Conservation (phyloP, 2,888 invertebrate species). For the Acheta domesticus region DNA sequence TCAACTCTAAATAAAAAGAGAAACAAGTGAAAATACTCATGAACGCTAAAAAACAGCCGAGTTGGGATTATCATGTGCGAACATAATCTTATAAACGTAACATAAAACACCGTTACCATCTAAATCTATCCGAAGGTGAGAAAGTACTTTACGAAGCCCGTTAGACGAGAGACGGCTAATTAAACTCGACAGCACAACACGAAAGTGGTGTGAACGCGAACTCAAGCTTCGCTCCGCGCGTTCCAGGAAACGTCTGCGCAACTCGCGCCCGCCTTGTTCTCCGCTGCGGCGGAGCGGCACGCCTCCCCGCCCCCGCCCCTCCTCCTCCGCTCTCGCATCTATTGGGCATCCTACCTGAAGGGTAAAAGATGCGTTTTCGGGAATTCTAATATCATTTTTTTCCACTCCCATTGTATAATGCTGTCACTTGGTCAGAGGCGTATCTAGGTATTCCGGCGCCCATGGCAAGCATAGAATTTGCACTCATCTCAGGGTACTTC, state of each 20-base stretch:
- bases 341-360: too few relatives aligned
- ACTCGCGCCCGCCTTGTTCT: neutral
- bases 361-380: too few relatives aligned
- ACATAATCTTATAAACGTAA: neutral
- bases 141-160: neutral
- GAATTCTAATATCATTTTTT: too few relatives aligned
- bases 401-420: too few relatives aligned
- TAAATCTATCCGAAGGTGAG: neutral
- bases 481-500: too few relatives aligned
- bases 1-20: too few relatives aligned
- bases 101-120: neutral
- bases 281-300: neutral
- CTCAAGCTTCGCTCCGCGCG: neutral
- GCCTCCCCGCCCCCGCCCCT: neutral
- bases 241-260: neutral
- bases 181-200: neutral
- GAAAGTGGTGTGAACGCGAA: neutral
- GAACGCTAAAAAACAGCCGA: too few relatives aligned
- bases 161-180: neutral
- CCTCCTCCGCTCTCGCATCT: neutral
- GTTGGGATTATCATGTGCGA: neutral
- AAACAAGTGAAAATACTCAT: too few relatives aligned
- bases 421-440: too few relatives aligned
- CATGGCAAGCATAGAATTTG: too few relatives aligned
- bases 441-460: too few relatives aligned